Percentiles rank a stretch among this genome's conserved stretches.
These are phyloP conservation scores for Eupithecia abbreviata DNA, from an alignment of 2,888 invertebrate genomes.

Conservation along the genomic window DNA sequence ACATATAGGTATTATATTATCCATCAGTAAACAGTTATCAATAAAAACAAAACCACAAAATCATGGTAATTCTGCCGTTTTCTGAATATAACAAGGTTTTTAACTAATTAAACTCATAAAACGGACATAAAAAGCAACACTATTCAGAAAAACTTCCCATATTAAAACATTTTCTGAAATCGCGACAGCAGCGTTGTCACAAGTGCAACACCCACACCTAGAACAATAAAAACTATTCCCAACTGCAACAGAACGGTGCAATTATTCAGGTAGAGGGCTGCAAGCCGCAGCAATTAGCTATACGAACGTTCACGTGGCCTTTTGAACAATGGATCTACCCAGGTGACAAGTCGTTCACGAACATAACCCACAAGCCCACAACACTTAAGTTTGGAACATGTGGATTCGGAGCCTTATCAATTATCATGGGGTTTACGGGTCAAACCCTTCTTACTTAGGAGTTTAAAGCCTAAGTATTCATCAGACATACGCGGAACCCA, in stretches of 20 bases:
- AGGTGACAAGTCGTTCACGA: background rate
- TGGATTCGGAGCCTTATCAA: background rate
- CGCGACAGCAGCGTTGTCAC: conserved; percentile 12
- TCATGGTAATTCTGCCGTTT: background rate
- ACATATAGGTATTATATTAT: too few relatives aligned
- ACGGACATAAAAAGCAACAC: background rate
- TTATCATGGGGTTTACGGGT: background rate
- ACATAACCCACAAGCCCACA: background rate
- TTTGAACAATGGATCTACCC: conserved; percentile 52
- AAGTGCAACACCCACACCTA: conserved; percentile 31
- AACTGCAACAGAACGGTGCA: conserved; percentile 54
- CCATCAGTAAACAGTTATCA: background rate
- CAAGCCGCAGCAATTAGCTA: conserved; percentile 58
- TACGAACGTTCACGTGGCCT: conserved; percentile 46
- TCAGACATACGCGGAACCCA: too few relatives aligned
- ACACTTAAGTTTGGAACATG: background rate
- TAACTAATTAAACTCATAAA: background rate
- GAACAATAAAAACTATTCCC: conserved; percentile 50
- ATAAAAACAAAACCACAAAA: background rate
- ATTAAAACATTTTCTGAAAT: conserved; percentile 44
- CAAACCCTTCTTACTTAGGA: too few relatives aligned
- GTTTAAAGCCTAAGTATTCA: too few relatives aligned
- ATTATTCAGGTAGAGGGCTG: conserved; percentile 53
- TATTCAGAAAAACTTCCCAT: background rate
- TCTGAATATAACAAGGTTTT: background rate